Evolutionary conservation across 2,797 vertebrate genomes (phyloP).

Genomic region (Podargus strigoides): DNA sequence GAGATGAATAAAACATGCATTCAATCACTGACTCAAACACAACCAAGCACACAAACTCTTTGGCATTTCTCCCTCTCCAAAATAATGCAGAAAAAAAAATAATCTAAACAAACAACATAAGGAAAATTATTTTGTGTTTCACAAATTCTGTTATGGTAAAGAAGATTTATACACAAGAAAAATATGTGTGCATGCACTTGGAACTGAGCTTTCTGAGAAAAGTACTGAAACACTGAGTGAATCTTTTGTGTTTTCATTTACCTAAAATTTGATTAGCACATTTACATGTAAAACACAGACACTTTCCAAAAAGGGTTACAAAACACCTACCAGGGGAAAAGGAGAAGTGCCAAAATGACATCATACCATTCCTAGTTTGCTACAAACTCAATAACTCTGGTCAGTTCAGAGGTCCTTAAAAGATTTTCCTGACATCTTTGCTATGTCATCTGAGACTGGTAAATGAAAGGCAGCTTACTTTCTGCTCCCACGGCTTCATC

Average conservation of each 20-base stretch:
- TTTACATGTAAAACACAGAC: not conserved
- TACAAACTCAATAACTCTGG: not conserved
- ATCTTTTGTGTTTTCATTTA: not conserved
- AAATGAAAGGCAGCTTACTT: constrained; percentile 31
- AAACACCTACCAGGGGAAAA: not conserved
- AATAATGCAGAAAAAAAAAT: not conserved
- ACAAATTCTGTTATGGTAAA: not conserved
- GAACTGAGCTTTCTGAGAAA: not conserved
- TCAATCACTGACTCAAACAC: not conserved
- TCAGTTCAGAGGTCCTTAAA: not conserved
- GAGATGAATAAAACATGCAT: constrained; percentile 22
- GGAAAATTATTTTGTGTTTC: not conserved
- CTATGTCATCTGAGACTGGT: not conserved
- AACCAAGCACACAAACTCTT: not conserved
- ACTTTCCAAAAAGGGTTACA: not conserved
- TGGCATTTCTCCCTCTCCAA: not conserved
- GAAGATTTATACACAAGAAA: not conserved
- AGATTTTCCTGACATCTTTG: constrained; percentile 9
- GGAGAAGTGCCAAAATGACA: not conserved
- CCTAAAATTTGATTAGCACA: constrained; percentile 7
- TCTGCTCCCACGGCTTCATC: not conserved
- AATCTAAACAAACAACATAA: not conserved
- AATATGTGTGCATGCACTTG: not conserved
- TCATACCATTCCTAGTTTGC: not conserved
- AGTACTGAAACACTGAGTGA: not conserved